Percentiles rank a stretch among this genome's conserved stretches.
Conservation (phyloP, 2,797 vertebrate species). For the Gobio occitaniae region DNA sequence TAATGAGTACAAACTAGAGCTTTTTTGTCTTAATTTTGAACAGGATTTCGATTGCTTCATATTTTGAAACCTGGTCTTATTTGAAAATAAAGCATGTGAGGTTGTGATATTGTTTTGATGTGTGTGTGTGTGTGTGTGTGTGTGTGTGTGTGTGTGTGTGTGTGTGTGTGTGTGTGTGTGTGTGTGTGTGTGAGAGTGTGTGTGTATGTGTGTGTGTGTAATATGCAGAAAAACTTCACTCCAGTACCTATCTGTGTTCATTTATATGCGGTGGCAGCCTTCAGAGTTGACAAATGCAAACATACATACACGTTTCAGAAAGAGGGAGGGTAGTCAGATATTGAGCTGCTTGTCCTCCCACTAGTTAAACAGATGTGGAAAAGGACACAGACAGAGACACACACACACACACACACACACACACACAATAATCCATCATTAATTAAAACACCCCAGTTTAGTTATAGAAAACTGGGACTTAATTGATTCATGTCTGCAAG, state of each 20-base stretch:
- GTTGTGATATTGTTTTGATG: not conserved
- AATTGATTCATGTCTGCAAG: conserved; percentile 42
- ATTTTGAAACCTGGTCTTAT: not conserved
- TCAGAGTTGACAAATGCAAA: conserved; percentile 6
- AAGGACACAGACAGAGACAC: conserved; percentile 1
- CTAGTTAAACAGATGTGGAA: conserved; percentile 51
- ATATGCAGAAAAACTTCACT: not conserved
- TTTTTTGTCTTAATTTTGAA: conserved; percentile 5
- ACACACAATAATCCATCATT: conserved; percentile 36
- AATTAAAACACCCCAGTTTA: conserved; percentile 25
- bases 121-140: not conserved
- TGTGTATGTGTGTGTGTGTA: not conserved
- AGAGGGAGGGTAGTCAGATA: conserved; percentile 30
- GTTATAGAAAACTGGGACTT: not conserved
- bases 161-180: no score
- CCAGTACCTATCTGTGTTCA: not conserved
- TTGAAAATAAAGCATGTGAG: not conserved
- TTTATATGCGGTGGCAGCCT: conserved; percentile 2
- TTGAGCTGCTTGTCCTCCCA: conserved; percentile 55
- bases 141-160: no score
- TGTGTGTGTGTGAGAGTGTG: no score
- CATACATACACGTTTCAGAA: conserved; percentile 40
- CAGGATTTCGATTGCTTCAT: not conserved
- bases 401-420: not conserved
- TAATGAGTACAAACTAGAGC: not conserved